Evolutionary conservation across 37 sponge, comb jelly and placozoan genomes (phyloP).

Genomic region (Axinella damicornis): DNA sequence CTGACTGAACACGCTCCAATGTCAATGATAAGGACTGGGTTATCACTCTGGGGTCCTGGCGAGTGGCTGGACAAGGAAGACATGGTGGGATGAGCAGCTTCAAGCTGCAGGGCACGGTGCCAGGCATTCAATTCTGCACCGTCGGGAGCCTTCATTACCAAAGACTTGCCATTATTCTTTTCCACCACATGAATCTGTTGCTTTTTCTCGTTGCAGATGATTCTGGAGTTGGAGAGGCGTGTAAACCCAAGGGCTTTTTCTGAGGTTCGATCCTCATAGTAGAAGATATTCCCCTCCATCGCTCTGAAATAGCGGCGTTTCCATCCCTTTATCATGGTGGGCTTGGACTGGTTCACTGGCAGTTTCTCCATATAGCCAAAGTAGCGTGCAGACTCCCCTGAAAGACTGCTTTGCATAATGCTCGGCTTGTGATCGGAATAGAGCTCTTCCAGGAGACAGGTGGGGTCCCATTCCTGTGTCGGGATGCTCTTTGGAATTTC

Average conservation of each 20-base stretch:
- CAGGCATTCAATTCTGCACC: constrained; percentile 37
- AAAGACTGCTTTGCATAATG: neutral
- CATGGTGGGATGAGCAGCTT: constrained; percentile 72
- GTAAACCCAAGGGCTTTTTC: constrained; percentile 55
- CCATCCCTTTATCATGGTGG: constrained; percentile 72
- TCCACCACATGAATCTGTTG: constrained; percentile 41
- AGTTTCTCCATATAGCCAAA: constrained; percentile 81
- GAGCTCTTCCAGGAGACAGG: constrained; percentile 80
- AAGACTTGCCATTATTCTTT: constrained; percentile 19
- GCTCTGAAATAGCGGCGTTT: constrained; percentile 77
- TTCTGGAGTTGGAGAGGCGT: constrained; percentile 24
- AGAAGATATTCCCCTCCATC: constrained; percentile 72
- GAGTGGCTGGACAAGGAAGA: neutral
- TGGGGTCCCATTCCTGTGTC: constrained; percentile 75
- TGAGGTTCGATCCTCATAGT: constrained; percentile 65
- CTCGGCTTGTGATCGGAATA: constrained; percentile 56
- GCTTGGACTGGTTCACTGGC: constrained; percentile 68
- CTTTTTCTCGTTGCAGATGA: constrained; percentile 34
- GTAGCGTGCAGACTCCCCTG: constrained; percentile 55
- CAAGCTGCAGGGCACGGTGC: constrained; percentile 65
- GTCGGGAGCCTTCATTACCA: constrained; percentile 54
- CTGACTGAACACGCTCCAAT: constrained; percentile 82
- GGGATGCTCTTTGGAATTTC: neutral
- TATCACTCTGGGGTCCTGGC: constrained; percentile 4
- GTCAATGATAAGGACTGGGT: constrained; percentile 71